Evolutionary conservation across 2,888 invertebrate species (phyloP).

Genomic region (Nebria salina): DNA sequence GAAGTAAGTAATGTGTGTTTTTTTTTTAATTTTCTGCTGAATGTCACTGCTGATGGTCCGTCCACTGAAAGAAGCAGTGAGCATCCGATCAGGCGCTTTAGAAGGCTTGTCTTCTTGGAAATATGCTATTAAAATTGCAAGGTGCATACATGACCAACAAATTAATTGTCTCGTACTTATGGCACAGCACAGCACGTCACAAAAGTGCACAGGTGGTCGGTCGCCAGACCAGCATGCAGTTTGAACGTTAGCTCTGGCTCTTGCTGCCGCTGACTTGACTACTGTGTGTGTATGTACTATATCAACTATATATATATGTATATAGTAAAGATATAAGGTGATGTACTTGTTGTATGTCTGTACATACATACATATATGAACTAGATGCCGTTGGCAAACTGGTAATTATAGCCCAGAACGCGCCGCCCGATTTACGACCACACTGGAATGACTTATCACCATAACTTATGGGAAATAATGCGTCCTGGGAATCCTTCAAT

Average conservation of each 20-base stretch:
- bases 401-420: constrained; percentile 30
- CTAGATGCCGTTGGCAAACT: constrained; percentile 19
- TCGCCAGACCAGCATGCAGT: constrained; percentile 11
- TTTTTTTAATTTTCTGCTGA: constrained; percentile 6
- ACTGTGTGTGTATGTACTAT: no score
- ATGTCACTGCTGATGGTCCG: constrained; percentile 4
- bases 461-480: constrained; percentile 41
- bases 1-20: neutral
- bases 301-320: no score
- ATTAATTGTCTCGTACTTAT: constrained; percentile 45
- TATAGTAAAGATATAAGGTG: neutral
- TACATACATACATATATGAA: constrained; percentile 7
- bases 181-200: constrained; percentile 13
- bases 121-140: constrained; percentile 43
- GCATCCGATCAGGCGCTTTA: neutral
- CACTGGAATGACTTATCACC: constrained; percentile 40
- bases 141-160: constrained; percentile 45
- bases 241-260: no score
- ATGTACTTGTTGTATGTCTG: neutral
- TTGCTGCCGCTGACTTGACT: no score
- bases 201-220: constrained; percentile 36
- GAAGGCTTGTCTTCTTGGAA: constrained; percentile 30
- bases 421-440: constrained; percentile 34
- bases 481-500: constrained; percentile 42
- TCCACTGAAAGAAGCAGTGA: neutral